These are phyloP conservation scores for Holcopasites calliopsidis DNA, from an alignment of 1,140 invertebrate species.

Conservation along the genomic window DNA sequence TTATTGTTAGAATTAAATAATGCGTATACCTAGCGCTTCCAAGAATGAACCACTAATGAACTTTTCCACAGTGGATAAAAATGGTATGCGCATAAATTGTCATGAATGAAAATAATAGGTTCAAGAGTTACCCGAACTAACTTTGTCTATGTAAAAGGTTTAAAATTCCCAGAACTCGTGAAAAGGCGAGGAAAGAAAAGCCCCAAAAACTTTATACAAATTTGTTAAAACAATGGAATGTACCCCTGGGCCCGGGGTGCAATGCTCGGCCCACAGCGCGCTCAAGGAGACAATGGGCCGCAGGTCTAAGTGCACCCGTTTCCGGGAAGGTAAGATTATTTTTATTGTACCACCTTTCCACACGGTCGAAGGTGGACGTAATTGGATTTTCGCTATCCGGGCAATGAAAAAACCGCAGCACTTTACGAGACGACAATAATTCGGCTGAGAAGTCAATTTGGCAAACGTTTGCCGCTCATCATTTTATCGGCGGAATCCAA, in stretches of 20 bases:
- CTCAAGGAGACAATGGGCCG: neutral
- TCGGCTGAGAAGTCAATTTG: neutral
- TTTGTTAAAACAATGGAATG: neutral
- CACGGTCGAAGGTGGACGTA: neutral
- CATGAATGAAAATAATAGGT: neutral
- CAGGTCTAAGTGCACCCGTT: constrained; percentile 15
- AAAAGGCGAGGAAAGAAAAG: neutral
- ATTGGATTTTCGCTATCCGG: constrained; percentile 12
- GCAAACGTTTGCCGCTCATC: neutral
- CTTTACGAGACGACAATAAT: neutral
- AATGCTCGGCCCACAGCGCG: neutral
- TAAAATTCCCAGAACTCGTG: neutral
- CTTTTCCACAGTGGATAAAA: no score
- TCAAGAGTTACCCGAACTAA: neutral
- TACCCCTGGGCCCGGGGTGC: neutral
- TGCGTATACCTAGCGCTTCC: neutral
- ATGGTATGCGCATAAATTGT: no score
- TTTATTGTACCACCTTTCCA: constrained; percentile 15
- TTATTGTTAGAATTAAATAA: no score
- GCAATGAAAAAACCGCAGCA: constrained; percentile 16
- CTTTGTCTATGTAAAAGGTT: neutral
- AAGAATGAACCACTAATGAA: neutral
- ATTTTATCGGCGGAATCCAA: neutral
- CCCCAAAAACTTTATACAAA: no score
- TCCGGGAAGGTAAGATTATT: constrained; percentile 17